Conservation (phyloP, 30 jellyfish, hydroid and myxozoan species). For the Hydractinia symbiolongicarpus region DNA sequence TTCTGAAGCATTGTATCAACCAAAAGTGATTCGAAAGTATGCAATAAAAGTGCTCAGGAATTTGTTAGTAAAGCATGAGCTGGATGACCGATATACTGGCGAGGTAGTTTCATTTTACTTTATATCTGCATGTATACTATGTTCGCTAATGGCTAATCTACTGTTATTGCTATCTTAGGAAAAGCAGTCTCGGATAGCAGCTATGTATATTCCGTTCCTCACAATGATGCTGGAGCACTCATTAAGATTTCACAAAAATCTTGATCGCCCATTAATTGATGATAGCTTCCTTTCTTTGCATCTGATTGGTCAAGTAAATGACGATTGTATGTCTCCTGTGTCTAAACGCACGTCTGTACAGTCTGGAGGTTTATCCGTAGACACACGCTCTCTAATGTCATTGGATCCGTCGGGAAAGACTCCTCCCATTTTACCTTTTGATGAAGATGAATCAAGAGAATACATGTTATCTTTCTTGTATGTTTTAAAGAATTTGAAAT, state of each 20-base stretch:
- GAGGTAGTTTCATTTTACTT: slow-evolving; percentile 14
- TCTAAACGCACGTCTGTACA: slow-evolving; percentile 13
- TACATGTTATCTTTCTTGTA: slow-evolving; percentile 62
- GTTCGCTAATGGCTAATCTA: background rate
- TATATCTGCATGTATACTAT: background rate
- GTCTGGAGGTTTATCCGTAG: slow-evolving; percentile 21
- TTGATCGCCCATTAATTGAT: slow-evolving; percentile 88
- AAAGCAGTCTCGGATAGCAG: slow-evolving; percentile 82
- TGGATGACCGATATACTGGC: slow-evolving; percentile 85
- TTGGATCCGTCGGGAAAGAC: slow-evolving; percentile 45
- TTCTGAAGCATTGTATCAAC: slow-evolving; percentile 82
- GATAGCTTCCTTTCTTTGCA: slow-evolving; percentile 78
- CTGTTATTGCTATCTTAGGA: slow-evolving; percentile 41
- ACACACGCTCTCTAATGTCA: slow-evolving; percentile 30
- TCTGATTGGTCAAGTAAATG: slow-evolving; percentile 59
- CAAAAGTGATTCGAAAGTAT: slow-evolving; percentile 67
- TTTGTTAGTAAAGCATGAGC: slow-evolving; percentile 82
- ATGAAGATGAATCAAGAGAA: slow-evolving; percentile 87
- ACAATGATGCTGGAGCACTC: slow-evolving; percentile 97
- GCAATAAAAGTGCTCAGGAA: slow-evolving; percentile 75
- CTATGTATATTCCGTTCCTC: slow-evolving; percentile 80
- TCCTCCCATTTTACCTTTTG: slow-evolving; percentile 72
- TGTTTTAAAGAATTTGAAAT: slow-evolving; percentile 60
- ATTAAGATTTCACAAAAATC: slow-evolving; percentile 85
- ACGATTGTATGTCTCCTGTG: slow-evolving; percentile 30